Base-by-base conservation (phyloP, 2,888 invertebrate genomes). In the Polyploca ridens region DNA sequence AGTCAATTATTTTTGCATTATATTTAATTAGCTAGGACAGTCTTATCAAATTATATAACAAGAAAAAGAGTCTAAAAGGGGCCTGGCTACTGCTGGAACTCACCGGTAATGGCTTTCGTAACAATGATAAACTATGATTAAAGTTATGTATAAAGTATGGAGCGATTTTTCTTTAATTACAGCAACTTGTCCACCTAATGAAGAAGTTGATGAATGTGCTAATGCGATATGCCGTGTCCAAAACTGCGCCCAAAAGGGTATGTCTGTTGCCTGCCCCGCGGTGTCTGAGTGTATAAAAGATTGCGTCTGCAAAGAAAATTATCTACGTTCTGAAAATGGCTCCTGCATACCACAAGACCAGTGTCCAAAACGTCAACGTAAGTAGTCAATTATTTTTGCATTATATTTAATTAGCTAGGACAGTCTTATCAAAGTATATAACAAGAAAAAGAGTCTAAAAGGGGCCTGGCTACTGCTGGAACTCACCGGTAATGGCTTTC, bases 301-400 rank as follows among this genome's bases (percentile, higher is more conserved):
- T n/a, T 78, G 78, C 62, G 63, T 71, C 35, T 79, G 79, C 35
- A 38, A 49, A 27, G 76, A 76, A 64, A 76, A 76, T 63, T 69
- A 70, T 38, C 72, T 67, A 13, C 70, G 72, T 33, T 66, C 64
- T 8, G 59, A 49, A 35, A 76, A 76, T 49, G 76, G 75, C 1
- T 70, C 73, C 38, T 77, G 77, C 41, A 69, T 77, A 54, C 62
- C 69, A 19, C 7, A 54, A 54, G 54, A 54, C 10, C 54, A 19
- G 54, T 54, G 54, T 19, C 19, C 54, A 16, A 10, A 6, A 16
- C 41, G 13, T 41, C 13, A 13, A 41, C 19, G 54, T 54, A 54
- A 54, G 54, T 54, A 54, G 19, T 5, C 6, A 16, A 16, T 27
- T 27, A 1, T 27, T 27, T 27, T 27, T 27, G 2, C 27, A 2